These are phyloP conservation scores for Camponotus fellah DNA, from an alignment of 2,888 invertebrate genomes.

Conservation along the genomic window DNA sequence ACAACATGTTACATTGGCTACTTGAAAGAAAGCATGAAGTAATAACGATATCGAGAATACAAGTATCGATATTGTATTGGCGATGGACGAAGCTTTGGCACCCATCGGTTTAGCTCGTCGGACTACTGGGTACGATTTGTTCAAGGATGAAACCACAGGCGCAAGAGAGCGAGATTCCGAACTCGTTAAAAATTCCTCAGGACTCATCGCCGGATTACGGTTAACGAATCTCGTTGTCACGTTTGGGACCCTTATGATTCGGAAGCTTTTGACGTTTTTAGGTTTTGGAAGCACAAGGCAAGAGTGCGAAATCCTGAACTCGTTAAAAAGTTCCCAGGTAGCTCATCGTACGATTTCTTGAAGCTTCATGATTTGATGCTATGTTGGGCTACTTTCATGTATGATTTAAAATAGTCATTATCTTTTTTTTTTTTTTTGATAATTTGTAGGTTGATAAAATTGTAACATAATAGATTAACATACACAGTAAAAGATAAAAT, in stretches of 20 bases:
- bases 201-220: conserved; percentile 52
- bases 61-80: neutral
- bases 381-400: no score
- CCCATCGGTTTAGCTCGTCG: conserved; percentile 71
- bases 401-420: neutral
- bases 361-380: neutral
- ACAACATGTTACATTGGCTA: neutral
- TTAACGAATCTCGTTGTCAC: conserved; percentile 64
- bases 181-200: conserved; percentile 48
- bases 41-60: neutral
- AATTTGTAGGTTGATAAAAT: neutral
- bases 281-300: conserved; percentile 47
- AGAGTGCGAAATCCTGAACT: conserved; percentile 10
- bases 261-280: conserved; percentile 48
- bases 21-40: no score
- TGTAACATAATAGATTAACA: no score
- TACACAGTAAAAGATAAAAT: no score
- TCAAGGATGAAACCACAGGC: no score
- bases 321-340: conserved; percentile 29
- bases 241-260: no score
- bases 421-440: no score
- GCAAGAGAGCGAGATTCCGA: conserved; percentile 51
- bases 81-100: no score
- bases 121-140: conserved; percentile 77
- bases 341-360: neutral